Percentiles rank a stretch among this genome's conserved stretches.
phyloP scores from a whole-genome alignment of 2,888 invertebrate species.

The Temnothorax ravouxi region DNA sequence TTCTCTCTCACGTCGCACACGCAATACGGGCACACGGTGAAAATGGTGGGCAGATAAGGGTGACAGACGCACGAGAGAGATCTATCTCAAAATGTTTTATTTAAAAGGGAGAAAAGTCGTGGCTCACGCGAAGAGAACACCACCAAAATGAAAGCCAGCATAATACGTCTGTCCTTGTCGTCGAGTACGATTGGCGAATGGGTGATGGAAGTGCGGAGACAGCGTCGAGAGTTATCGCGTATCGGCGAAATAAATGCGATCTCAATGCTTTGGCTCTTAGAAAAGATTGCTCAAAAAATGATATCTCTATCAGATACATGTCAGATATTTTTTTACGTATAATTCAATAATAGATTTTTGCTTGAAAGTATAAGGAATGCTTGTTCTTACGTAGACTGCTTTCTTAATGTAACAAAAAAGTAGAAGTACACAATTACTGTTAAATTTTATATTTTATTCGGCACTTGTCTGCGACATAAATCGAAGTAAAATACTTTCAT shows the following conservation, averaged over 20 bases:
- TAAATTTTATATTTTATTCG: conserved; percentile 28
- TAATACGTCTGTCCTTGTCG: conserved; percentile 49
- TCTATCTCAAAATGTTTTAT: conserved; percentile 64
- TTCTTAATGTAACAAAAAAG: conserved; percentile 8
- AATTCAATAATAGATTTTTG: conserved; percentile 23
- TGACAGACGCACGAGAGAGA: conserved; percentile 49
- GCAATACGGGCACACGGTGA: conserved; percentile 52
- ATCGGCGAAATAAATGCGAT: conserved; percentile 34
- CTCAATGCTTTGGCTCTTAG: not conserved
- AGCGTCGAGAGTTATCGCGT: conserved; percentile 15
- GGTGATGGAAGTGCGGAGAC: conserved; percentile 21
- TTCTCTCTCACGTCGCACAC: conserved; percentile 36
- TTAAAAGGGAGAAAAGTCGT: conserved; percentile 61
- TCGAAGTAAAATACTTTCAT: conserved; percentile 19
- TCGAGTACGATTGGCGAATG: conserved; percentile 42
- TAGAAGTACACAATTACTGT: not conserved
- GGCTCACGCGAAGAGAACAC: conserved; percentile 60
- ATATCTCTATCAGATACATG: not conserved
- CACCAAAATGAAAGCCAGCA: conserved; percentile 35
- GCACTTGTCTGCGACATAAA: conserved; percentile 8
- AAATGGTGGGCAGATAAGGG: conserved; percentile 55
- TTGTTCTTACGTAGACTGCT: not conserved
- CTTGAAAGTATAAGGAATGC: not conserved
- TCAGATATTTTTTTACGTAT: conserved; percentile 14
- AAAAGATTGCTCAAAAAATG: not conserved